Evolutionary conservation across 2,113 vertebrate species (phyloP), one percentile per base, ranked within the genome.

Genomic region (Coptodon bakossiorum): DNA sequence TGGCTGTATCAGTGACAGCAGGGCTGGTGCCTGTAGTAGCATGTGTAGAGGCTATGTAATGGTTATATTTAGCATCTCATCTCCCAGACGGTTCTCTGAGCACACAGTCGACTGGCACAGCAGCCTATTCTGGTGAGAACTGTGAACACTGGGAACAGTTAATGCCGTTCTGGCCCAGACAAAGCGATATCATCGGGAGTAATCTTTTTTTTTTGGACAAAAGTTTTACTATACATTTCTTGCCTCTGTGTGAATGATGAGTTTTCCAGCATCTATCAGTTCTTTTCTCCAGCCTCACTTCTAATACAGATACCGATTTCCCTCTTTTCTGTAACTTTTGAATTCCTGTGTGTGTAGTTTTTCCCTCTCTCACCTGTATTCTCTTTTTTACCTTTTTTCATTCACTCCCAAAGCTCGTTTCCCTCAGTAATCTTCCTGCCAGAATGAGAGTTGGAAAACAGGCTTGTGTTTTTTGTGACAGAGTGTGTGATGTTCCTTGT

Each of bases 11-110:
- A 17, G 91, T 90, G 89, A 89, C 92, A 88, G 83, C 87, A 86
- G 92, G 89, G 71, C 80, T 84, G 84, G 57, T 91, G 87, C 86
- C 83, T 89, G 90, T 82, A 87, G 89, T 82, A 88, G 86, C 83
- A 71, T 90, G 90, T 91, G 82, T 86, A 57, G 80, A 90, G 81
- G 78, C 86, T 91, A 86, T 83, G 80, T 88, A 86, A 89, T 86
- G 84, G 91, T 94, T 95, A 94, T 95, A 95, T 95, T 95, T 95
- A 95, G 93, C 91, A 91, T 52, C 88, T 91, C 90, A 68, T 94
- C 68, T 94, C 90, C 87, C 93, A 95, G 92, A 92, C 81, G 82
- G 82, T 83, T 83, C 88, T 84, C 61, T 87, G 85, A 91, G 90
- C 84, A 87, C 82, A 92, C 89, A 90, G 88, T 92, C 56, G 82